Conservation (phyloP, 2,113 vertebrate genomes). For the Callocephalon fimbriatum region DNA sequence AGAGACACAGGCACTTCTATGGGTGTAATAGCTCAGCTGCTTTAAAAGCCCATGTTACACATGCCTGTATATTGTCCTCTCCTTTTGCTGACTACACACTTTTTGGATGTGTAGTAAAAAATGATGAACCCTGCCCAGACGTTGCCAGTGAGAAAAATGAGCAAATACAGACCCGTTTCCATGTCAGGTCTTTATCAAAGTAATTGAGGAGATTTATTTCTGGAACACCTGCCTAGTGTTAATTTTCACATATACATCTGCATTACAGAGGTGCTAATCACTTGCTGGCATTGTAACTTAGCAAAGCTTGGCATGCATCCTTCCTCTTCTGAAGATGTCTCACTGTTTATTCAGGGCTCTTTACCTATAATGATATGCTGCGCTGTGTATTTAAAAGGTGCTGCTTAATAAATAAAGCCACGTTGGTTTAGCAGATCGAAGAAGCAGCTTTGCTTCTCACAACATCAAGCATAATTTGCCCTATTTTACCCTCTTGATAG, state of each 20-base stretch:
- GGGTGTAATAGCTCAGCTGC: background rate
- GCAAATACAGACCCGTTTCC: background rate
- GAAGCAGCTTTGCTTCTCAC: background rate
- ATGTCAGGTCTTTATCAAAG: background rate
- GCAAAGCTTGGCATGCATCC: background rate
- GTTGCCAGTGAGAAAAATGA: background rate
- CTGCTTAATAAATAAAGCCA: background rate
- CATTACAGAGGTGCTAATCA: slow-evolving; percentile 26
- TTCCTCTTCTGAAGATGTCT: background rate
- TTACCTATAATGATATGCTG: background rate
- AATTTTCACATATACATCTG: background rate
- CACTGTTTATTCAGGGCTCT: background rate
- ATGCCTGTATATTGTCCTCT: fast-evolving
- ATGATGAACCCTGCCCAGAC: background rate
- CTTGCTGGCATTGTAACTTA: background rate
- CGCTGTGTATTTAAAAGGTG: background rate
- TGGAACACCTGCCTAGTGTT: background rate
- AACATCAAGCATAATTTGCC: background rate
- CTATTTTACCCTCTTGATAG: background rate
- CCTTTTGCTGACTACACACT: background rate
- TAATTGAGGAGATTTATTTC: background rate
- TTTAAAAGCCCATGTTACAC: no score
- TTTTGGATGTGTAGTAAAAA: background rate
- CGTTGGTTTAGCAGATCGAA: background rate
- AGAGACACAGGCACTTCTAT: background rate